Evolutionary conservation across 2,888 invertebrate species (phyloP).

Genomic region (Yponomeuta evonymella): DNA sequence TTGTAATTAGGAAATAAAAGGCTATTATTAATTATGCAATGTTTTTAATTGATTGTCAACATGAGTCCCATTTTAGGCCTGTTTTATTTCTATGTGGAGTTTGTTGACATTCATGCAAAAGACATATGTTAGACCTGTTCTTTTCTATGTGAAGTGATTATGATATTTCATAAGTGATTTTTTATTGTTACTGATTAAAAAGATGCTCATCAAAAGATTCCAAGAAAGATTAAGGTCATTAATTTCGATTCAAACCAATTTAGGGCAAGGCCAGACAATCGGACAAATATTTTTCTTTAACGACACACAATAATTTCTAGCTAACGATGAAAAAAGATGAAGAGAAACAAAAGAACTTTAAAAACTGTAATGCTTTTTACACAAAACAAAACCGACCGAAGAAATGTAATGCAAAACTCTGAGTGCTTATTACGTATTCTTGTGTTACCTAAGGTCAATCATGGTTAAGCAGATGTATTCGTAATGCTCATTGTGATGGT

Average conservation of each 20-base stretch:
- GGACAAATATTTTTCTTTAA: not conserved
- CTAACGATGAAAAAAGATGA: not conserved
- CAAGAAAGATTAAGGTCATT: not conserved
- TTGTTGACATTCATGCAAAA: too few relatives aligned
- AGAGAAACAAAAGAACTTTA: not conserved
- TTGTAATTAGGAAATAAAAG: too few relatives aligned
- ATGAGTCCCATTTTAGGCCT: too few relatives aligned
- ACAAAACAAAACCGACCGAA: not conserved
- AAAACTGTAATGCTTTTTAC: not conserved
- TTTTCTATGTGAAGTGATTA: too few relatives aligned
- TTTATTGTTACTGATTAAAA: not conserved
- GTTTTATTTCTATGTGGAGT: too few relatives aligned
- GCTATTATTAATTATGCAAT: too few relatives aligned
- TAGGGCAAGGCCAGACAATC: not conserved
- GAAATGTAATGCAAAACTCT: not conserved
- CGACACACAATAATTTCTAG: not conserved
- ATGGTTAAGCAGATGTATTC: constrained; percentile 1
- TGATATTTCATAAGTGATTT: too few relatives aligned
- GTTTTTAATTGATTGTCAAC: too few relatives aligned
- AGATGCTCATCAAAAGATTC: not conserved
- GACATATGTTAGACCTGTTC: too few relatives aligned
- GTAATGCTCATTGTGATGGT: constrained; percentile 27
- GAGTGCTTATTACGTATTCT: not conserved
- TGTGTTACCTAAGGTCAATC: constrained; percentile 3
- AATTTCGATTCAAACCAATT: not conserved